A percentile compares a stretch with the other conserved stretches of the same genome.
These are phyloP conservation scores for Lagopus leucura DNA, from an alignment of 2,113 vertebrate species.

Conservation along the genomic window DNA sequence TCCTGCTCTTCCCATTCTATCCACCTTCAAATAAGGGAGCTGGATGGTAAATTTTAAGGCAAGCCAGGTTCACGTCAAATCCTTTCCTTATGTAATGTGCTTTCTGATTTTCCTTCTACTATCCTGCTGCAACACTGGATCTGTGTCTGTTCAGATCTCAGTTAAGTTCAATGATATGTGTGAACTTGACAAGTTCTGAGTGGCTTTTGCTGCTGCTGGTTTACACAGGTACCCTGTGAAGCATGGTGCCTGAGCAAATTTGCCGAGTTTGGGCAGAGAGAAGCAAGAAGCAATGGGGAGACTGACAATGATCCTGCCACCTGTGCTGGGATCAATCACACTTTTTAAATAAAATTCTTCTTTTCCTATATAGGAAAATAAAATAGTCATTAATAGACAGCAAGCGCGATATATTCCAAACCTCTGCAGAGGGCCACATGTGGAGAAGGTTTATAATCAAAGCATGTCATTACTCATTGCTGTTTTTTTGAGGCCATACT, in stretches of 20 bases:
- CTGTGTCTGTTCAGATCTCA: fast-evolving
- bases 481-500: constrained; percentile 1
- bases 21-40: not conserved
- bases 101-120: not conserved
- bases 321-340: not conserved
- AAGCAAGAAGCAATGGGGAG: not conserved
- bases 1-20: not conserved
- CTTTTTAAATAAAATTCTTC: not conserved
- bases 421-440: constrained; percentile 32
- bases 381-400: constrained; percentile 1
- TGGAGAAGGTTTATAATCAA: constrained; percentile 44
- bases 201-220: not conserved
- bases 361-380: not conserved
- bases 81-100: not conserved
- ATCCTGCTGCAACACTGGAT: not conserved
- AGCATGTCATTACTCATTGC: constrained; percentile 38
- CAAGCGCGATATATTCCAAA: not conserved
- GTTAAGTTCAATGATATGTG: not conserved
- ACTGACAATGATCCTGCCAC: not conserved
- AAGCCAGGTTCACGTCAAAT: not conserved
- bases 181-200: not conserved
- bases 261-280: not conserved
- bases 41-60: not conserved
- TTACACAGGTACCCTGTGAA: not conserved
- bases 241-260: not conserved